Percentiles rank a stretch among this genome's conserved stretches.
Evolutionary conservation across 1,140 invertebrate genomes (phyloP).

Genomic region (Notospermus geniculatus): DNA sequence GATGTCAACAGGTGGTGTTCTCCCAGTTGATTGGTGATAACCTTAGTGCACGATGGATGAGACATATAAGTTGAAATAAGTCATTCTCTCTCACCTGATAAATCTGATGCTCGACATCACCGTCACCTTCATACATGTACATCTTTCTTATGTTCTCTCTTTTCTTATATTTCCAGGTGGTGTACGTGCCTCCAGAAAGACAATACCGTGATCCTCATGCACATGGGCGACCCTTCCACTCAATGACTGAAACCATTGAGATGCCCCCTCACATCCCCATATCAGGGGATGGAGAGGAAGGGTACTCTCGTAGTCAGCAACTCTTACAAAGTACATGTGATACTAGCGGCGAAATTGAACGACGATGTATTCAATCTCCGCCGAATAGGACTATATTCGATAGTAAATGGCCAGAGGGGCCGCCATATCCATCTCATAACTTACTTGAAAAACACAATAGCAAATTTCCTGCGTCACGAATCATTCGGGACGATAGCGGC

Average conservation of each 20-base stretch:
- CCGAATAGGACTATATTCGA: conserved; percentile 71
- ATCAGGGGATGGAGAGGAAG: conserved; percentile 68
- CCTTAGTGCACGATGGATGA: no score
- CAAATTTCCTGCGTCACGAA: not conserved
- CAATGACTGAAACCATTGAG: conserved; percentile 65
- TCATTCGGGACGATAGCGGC: not conserved
- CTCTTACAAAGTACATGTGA: conserved; percentile 65
- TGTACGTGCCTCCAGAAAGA: conserved; percentile 56
- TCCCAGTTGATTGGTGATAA: no score
- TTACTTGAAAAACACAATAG: conserved; percentile 1
- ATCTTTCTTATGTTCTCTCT: no score
- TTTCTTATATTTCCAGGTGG: conserved; percentile 56
- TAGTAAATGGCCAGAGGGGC: conserved; percentile 66
- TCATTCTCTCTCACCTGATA: no score
- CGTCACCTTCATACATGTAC: no score
- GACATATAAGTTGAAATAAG: no score
- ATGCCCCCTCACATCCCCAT: conserved; percentile 67
- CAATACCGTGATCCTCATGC: conserved; percentile 62
- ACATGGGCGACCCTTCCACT: conserved; percentile 59
- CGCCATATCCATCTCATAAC: conserved; percentile 33
- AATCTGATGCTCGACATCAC: no score
- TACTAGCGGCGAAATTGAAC: conserved; percentile 68
- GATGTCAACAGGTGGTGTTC: no score
- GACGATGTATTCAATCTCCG: conserved; percentile 69
- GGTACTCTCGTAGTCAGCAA: conserved; percentile 62